Base-by-base conservation (phyloP, 2,888 invertebrate species). In the Orthosia cruda region DNA sequence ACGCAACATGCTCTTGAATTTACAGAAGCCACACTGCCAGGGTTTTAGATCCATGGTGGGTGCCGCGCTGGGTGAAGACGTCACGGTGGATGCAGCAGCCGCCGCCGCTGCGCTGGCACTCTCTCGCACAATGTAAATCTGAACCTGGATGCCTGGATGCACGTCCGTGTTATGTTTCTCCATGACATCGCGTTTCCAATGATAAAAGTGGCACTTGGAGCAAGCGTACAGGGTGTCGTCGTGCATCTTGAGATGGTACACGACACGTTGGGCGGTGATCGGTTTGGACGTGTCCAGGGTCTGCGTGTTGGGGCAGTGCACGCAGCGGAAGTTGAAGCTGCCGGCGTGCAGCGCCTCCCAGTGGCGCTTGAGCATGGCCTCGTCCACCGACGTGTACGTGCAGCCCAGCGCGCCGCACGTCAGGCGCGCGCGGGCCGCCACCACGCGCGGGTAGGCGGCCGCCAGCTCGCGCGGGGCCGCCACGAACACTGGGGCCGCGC, bases 171-270 rank as follows among this genome's bases (percentile, higher is more conserved):
- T 89, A 91, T 98, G 98, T 45, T 97, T 97, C 77, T 98, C 98
- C 4, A 98, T 96, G 12, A 97, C 93, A 63, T 97, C 95, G 58
- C 96, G 97, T 83, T 97, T 97, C 89, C 97, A 97, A 91, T 98
- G 98, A 83, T 98, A 97, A 91, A 97, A 97, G 52, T 95, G 90
- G 89, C 99, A 99, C 77, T 96, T 94, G 0, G 97, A 97, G 92
- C 98, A 99, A 85, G 98, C 98, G 92, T 97, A 98, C 52, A 99
- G 93, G 74, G 97, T 97, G 11, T 96, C 94, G 81, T 98, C 98
- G 93, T 99, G 99, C 94, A 98, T 97, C 89, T 98, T 97, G 77
- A 98, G 96, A 93, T 99, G 99, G 65, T 97, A 96, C 16, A 98
- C 93, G 73, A 98, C 97, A 78, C 97, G 97, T n/a, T 97, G 97